phyloP scores from a whole-genome alignment of 2,797 vertebrate species.

The Leptatherina wallacei region DNA sequence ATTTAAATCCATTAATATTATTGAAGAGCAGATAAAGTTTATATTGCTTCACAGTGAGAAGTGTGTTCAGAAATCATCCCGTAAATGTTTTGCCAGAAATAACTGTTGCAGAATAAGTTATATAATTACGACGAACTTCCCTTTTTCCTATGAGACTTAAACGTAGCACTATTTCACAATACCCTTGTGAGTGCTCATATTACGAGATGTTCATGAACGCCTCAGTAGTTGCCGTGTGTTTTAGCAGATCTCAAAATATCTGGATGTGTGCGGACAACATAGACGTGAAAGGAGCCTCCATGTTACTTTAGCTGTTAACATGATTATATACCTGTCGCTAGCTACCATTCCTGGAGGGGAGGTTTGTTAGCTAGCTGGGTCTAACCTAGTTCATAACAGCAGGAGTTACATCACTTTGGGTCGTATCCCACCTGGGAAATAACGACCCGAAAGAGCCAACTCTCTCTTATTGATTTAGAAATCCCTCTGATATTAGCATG shows the following conservation, averaged over 20 bases:
- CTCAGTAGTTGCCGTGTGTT: background rate
- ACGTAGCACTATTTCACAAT: slow-evolving; percentile 27
- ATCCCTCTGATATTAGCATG: slow-evolving; percentile 36
- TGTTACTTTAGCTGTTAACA: slow-evolving; percentile 18
- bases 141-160: slow-evolving; percentile 7
- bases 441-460: slow-evolving; percentile 22
- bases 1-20: background rate
- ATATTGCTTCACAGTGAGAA: background rate
- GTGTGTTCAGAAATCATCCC: background rate
- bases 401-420: slow-evolving; percentile 72
- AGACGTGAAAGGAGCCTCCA: slow-evolving; percentile 10
- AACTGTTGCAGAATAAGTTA: slow-evolving; percentile 4
- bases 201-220: slow-evolving; percentile 43
- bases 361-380: slow-evolving; percentile 44
- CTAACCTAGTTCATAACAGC: slow-evolving; percentile 71
- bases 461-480: background rate
- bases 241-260: slow-evolving; percentile 44
- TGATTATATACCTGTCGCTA: background rate
- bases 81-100: background rate
- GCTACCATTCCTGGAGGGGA: slow-evolving; percentile 9
- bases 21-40: background rate
- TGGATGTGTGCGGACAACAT: slow-evolving; percentile 23
- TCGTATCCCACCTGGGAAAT: slow-evolving; percentile 60
- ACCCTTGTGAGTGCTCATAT: fast-evolving
- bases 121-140: background rate